Base-by-base conservation (phyloP, 2,113 vertebrate genomes). In the Tetrao urogallus region DNA sequence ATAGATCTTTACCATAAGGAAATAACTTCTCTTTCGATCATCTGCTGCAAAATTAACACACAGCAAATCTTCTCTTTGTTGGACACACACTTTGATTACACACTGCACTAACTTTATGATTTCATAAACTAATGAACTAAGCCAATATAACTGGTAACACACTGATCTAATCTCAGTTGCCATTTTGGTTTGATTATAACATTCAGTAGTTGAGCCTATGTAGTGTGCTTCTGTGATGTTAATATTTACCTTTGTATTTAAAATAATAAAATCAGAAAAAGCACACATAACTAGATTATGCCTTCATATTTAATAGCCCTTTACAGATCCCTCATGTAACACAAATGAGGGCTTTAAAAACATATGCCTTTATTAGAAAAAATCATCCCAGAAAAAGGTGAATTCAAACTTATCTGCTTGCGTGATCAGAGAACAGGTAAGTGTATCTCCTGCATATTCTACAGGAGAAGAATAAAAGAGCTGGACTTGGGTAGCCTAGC, bases 211-310 rank as follows among this genome's bases (percentile, higher is more conserved):
- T 78, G 57, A 78, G 36, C 20, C 27, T 81, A 32, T 61, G 58
- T 81, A 66, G 64, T 78, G 27, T 90, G 10, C 69, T 77, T 64
- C 72, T 75, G 30, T 30, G 73, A 61, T 81, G 80, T 48, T 87
- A 89, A 82, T 95, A 84, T 82, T 95, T 93, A 78, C 61, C 58
- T 66, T 57, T 52, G 82, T 74, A 28, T 88, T 95, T 81, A 64
- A 91, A 95, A 74, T 83, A 73, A 90, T 71, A 58, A 79, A 84
- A 74, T 17, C 82, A 10, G 4, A 67, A 74, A 66, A 83, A 91
- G n/a, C 64, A 81, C 47, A 64, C 34, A 80, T 54, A 90, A 69
- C 15, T 58, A 74, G 52, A 60, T 72, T 72, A 38, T 61, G 19
- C 14, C 47, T 67, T 83, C 21, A 38, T 66, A 27, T 67, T 79